These are phyloP conservation scores for Melanostoma mellinum DNA, from an alignment of 2,888 invertebrate species.

Conservation along the genomic window DNA sequence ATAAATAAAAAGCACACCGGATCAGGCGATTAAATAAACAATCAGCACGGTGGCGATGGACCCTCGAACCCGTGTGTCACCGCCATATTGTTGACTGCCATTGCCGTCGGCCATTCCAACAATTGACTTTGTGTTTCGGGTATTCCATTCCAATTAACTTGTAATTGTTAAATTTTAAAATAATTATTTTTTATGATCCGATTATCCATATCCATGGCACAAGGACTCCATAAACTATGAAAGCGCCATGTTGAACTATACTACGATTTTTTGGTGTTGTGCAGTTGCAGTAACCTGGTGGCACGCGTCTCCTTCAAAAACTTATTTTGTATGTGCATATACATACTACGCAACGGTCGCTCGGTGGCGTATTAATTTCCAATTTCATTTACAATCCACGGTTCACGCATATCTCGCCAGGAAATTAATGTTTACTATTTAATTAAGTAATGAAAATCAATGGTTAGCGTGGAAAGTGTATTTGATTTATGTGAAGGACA, in stretches of 20 bases:
- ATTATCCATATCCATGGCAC: conserved; percentile 42
- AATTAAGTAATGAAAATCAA: conserved; percentile 68
- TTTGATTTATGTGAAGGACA: conserved; percentile 56
- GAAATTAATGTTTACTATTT: conserved; percentile 68
- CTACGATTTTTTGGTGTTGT: background rate
- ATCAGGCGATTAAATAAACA: conserved; percentile 63
- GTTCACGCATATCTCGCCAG: conserved; percentile 29
- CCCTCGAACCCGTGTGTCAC: conserved; percentile 33
- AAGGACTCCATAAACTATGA: conserved; percentile 49
- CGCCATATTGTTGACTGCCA: conserved; percentile 15
- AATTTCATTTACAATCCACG: conserved; percentile 62
- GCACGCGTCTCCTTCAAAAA: conserved; percentile 45
- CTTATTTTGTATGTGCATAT: conserved; percentile 4
- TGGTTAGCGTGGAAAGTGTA: conserved; percentile 35
- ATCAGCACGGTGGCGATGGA: conserved; percentile 27
- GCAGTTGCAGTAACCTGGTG: conserved; percentile 39
- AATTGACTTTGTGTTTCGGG: conserved; percentile 61
- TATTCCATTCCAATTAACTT: conserved; percentile 72
- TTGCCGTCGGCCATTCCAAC: conserved; percentile 15
- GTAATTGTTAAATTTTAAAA: conserved; percentile 65
- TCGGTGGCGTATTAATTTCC: conserved; percentile 59
- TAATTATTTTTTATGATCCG: conserved; percentile 71
- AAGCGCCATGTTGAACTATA: conserved; percentile 8
- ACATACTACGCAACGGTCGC: background rate
- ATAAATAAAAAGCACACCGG: conserved; percentile 53